Evolutionary conservation across 2,888 invertebrate species (phyloP).

Genomic region (Yponomeuta sedellus): DNA sequence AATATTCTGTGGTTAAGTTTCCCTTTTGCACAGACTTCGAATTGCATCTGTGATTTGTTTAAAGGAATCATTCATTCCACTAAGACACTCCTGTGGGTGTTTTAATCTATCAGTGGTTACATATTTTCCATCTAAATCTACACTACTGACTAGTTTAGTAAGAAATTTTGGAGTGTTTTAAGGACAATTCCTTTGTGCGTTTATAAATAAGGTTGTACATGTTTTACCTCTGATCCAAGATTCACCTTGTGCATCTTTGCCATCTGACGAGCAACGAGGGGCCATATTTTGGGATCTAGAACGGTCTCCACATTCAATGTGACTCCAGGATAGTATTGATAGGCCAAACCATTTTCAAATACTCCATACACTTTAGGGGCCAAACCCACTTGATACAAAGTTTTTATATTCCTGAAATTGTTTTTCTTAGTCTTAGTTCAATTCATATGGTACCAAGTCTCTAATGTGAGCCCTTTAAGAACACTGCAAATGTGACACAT

Average conservation of each 20-base stretch:
- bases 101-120: no score
- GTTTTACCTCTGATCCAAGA: slow-evolving; percentile 48
- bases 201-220: no score
- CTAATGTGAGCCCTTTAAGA: neutral
- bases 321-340: slow-evolving; percentile 89
- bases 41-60: no score
- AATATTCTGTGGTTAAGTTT: no score
- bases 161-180: no score
- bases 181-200: no score
- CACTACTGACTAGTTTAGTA: no score
- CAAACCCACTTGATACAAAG: slow-evolving; percentile 80
- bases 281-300: slow-evolving; percentile 79
- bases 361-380: slow-evolving; percentile 92
- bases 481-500: neutral
- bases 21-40: no score
- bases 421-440: neutral
- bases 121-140: no score
- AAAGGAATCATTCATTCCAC: no score
- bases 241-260: slow-evolving; percentile 85
- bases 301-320: slow-evolving; percentile 83
- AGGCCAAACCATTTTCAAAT: slow-evolving; percentile 95
- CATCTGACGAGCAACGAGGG: slow-evolving; percentile 87
- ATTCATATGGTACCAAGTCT: neutral
- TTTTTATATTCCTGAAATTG: slow-evolving; percentile 55
- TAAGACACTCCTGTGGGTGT: no score